Evolutionary conservation across 2,113 vertebrate genomes (phyloP).

Genomic region (Caranx melampygus): DNA sequence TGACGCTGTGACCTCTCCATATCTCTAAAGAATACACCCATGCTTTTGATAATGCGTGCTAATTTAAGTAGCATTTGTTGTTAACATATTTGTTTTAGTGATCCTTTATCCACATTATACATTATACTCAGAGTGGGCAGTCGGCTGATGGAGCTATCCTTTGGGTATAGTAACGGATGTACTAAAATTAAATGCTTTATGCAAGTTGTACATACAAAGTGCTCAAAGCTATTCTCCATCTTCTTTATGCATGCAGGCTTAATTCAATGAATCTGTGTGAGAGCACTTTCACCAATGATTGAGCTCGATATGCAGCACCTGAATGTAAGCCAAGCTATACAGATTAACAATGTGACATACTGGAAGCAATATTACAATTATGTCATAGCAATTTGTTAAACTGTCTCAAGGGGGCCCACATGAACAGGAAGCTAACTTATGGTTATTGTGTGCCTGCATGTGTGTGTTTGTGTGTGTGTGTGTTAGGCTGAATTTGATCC

Average conservation of each 20-base stretch:
- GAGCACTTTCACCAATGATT: slow-evolving; percentile 69
- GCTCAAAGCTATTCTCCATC: slow-evolving; percentile 74
- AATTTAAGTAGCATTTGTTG: slow-evolving; percentile 55
- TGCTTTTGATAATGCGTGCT: slow-evolving; percentile 47
- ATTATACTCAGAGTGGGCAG: slow-evolving; percentile 53
- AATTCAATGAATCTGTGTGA: slow-evolving; percentile 70
- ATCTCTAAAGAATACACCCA: slow-evolving; percentile 36
- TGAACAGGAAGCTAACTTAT: slow-evolving; percentile 45
- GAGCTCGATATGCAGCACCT: slow-evolving; percentile 60
- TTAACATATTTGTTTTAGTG: slow-evolving; percentile 69
- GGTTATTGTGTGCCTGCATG: background rate
- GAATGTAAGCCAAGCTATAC: slow-evolving; percentile 68
- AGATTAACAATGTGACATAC: slow-evolving; percentile 73
- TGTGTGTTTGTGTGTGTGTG: slow-evolving; percentile 7
- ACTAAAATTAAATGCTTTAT: slow-evolving; percentile 76
- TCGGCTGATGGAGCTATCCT: slow-evolving; percentile 65
- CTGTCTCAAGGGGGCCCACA: slow-evolving; percentile 49
- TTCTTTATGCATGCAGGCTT: slow-evolving; percentile 70
- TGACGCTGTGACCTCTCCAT: slow-evolving; percentile 17
- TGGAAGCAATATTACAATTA: slow-evolving; percentile 71
- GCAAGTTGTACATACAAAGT: slow-evolving; percentile 68
- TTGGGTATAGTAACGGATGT: slow-evolving; percentile 66
- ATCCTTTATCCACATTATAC: slow-evolving; percentile 53
- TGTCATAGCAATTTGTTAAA: slow-evolving; percentile 75
- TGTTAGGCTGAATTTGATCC: slow-evolving; percentile 23